Conservation (phyloP, 2,888 invertebrate species). For the Eueremaeus valkanovi region DNA sequence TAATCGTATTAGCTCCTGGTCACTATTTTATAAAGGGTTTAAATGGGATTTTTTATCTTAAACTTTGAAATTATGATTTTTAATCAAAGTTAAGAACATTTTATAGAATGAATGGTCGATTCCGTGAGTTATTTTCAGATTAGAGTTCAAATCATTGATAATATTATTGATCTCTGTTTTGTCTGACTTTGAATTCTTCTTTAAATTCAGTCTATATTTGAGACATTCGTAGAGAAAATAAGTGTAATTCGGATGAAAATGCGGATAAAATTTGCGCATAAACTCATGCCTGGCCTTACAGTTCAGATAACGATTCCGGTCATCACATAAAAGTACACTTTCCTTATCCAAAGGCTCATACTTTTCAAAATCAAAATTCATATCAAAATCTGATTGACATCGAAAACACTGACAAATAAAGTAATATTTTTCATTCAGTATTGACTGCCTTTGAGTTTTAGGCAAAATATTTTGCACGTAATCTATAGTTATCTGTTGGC, state of each 20-base stretch:
- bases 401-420: constrained; percentile 38
- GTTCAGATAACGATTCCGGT: neutral
- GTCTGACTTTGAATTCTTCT: neutral
- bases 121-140: constrained; percentile 19
- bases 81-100: neutral
- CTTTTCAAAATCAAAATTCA: constrained; percentile 6
- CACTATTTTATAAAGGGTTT: no score
- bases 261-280: neutral
- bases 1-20: no score
- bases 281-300: neutral
- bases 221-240: constrained; percentile 11
- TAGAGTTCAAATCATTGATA: neutral
- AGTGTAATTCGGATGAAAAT: constrained; percentile 28
- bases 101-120: neutral
- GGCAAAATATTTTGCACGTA: constrained; percentile 38
- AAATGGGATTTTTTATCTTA: no score
- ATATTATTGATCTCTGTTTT: neutral
- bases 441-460: constrained; percentile 22
- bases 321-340: neutral
- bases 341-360: neutral
- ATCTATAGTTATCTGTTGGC: constrained; percentile 37
- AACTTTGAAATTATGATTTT: neutral
- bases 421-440: constrained; percentile 35
- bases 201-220: neutral
- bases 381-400: constrained; percentile 18